Conservation (phyloP, 2,797 vertebrate species). For the Spinibarbus caldwelli region DNA sequence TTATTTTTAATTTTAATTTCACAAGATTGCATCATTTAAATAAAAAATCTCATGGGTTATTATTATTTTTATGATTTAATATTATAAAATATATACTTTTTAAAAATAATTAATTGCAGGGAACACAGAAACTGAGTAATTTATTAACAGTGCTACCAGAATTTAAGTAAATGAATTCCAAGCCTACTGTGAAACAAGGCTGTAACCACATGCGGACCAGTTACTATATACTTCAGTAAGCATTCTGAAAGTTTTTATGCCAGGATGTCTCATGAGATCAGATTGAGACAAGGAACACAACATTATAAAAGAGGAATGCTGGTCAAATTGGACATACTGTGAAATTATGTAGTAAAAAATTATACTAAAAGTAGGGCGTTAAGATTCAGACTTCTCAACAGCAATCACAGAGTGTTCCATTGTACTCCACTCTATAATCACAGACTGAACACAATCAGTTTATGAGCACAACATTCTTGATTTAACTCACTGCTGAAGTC, state of each 20-base stretch:
- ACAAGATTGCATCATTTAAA: too few relatives aligned
- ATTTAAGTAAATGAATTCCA: neutral
- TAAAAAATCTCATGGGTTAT: too few relatives aligned
- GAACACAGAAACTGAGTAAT: neutral
- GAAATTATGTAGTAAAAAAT: conserved; percentile 19
- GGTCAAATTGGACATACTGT: conserved; percentile 9
- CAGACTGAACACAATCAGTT: conserved; percentile 9
- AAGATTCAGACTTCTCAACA: conserved; percentile 4
- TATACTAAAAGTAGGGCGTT: neutral
- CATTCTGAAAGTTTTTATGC: neutral
- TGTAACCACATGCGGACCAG: neutral
- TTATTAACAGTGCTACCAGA: neutral
- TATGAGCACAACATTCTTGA: conserved; percentile 34
- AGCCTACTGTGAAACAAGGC: neutral
- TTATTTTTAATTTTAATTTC: too few relatives aligned
- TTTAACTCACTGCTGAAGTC: conserved; percentile 81
- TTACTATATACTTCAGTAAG: neutral
- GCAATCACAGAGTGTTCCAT: neutral
- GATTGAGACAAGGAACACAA: neutral
- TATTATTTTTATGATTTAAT: too few relatives aligned
- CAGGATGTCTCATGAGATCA: neutral
- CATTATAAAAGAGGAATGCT: conserved; percentile 1
- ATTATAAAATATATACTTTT: too few relatives aligned
- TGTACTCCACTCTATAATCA: conserved; percentile 21
- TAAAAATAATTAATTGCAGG: too few relatives aligned